phyloP scores from a whole-genome alignment of 2,113 vertebrate genomes.

The Nicator chloris region DNA sequence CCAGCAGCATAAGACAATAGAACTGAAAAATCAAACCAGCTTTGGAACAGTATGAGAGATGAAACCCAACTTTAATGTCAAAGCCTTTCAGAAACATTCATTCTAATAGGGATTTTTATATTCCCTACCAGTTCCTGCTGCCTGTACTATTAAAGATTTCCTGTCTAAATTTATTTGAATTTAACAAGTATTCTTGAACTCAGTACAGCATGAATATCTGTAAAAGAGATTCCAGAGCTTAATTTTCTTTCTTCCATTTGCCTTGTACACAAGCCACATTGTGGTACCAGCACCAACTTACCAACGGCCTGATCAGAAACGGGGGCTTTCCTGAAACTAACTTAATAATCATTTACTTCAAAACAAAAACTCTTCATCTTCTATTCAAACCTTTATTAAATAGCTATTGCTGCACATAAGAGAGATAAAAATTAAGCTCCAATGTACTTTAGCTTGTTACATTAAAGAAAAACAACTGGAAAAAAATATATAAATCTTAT shows the following conservation, averaged over 20 bases:
- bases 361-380: background rate
- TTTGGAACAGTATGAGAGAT: background rate
- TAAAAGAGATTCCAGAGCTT: background rate
- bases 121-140: background rate
- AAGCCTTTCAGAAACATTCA: background rate
- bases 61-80: background rate
- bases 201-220: background rate
- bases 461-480: background rate
- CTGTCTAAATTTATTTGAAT: background rate
- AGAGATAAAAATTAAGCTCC: background rate
- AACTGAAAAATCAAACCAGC: background rate
- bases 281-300: background rate
- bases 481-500: background rate
- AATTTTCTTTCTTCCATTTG: background rate
- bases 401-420: background rate
- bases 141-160: background rate
- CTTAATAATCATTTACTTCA: background rate
- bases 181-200: background rate
- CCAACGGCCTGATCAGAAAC: background rate
- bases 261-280: background rate
- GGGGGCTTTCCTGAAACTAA: background rate
- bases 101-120: background rate
- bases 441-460: background rate
- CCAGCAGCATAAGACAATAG: background rate
- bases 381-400: background rate